Conservation (phyloP, 2,113 vertebrate species). For the Hyla sarda region DNA sequence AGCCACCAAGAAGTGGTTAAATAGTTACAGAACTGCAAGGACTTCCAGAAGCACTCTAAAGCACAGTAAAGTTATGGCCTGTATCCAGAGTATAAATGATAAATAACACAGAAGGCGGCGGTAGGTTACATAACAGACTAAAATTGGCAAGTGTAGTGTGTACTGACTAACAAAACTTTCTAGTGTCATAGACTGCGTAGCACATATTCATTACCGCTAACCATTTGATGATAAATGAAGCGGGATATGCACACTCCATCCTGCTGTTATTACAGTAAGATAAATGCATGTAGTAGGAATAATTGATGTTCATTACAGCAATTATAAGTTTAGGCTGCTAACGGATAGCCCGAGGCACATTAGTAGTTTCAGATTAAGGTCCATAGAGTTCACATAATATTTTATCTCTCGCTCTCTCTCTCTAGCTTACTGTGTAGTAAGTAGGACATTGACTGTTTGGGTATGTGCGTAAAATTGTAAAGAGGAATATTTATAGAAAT, state of each 20-base stretch:
- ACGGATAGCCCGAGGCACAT: not conserved
- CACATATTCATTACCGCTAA: constrained; percentile 1
- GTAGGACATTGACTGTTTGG: not conserved
- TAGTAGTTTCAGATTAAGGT: not conserved
- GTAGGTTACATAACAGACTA: not conserved
- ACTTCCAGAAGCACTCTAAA: too few relatives aligned
- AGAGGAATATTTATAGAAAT: not conserved
- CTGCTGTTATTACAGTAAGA: too few relatives aligned
- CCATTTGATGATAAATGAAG: not conserved
- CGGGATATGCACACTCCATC: too few relatives aligned
- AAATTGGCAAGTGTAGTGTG: not conserved
- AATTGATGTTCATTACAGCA: constrained; percentile 32
- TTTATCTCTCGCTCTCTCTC: not conserved
- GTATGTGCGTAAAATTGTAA: not conserved
- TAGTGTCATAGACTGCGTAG: not conserved
- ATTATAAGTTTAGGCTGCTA: constrained; percentile 22
- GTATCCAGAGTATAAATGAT: too few relatives aligned
- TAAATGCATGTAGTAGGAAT: not conserved
- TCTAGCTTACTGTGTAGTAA: not conserved
- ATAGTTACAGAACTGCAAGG: too few relatives aligned
- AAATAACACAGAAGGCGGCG: not conserved
- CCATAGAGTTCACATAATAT: not conserved
- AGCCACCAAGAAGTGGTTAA: too few relatives aligned
- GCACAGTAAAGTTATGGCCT: not conserved
- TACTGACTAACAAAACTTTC: not conserved